Base-by-base conservation (phyloP, 2,888 invertebrate species). In the Panzeria rudis region DNA sequence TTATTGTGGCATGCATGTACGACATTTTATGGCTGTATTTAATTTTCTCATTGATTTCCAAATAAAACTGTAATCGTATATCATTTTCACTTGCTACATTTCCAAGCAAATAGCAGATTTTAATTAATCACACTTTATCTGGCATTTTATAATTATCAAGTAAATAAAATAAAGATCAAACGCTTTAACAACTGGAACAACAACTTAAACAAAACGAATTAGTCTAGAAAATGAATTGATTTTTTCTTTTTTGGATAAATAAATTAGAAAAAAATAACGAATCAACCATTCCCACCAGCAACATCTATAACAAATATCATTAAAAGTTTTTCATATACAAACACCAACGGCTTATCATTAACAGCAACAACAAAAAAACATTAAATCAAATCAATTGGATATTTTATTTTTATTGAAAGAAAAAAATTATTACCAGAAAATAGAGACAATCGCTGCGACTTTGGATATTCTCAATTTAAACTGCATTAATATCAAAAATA, bases 111-210 rank as follows among this genome's bases (percentile, higher is more conserved):
- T 54, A 41, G 20, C 41, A 41, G 3, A 64, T 38, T 66, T 56
- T 56, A 76, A 76, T 76, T 64, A 76, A 76, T 66, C 44, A 47
- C 32, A 66, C 29, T 66, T 66, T 56, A 56, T 56, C 32, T 56
- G 38, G 44, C 11, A 47, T 64, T 66, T 56, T 47, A n/a, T 54
- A 64, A 64, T 64, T 59, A 59, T 23, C 41, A 25, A 44, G 0
- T 41, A 71, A 56, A 29, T 44, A 3, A 69, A 56, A 17, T 38
- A 41, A 20, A 71, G 56, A 44, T 41, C 25, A 47, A 35, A 35
- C 44, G 56, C 20, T 32, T 41, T 17, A 17, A 17, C 23, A 54
- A 44, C 44, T 56, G 9, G 32, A 54, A 66, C 13, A 50, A n/a
- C 6, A 15, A 7, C n/a, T 20, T 20, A 25, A 32, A 32, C 17